Evolutionary conservation across 92 coral and sea anemone genomes (phyloP), one percentile per base, ranked within the genome.

Genomic region (Palythoa grandis): DNA sequence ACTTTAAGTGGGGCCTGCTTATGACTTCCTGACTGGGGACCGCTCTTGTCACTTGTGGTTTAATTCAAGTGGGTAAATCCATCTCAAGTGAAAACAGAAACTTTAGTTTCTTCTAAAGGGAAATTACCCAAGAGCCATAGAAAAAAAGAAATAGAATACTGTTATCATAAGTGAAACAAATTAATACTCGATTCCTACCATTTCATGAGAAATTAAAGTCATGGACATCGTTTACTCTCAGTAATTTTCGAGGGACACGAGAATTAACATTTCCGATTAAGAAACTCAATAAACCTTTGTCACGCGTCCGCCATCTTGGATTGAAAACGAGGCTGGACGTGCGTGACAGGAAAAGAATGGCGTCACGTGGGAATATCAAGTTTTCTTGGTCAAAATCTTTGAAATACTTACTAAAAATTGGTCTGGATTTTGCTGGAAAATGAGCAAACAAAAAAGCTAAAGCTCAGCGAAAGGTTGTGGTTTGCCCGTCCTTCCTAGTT

Each of bases 101-200:
- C 56, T 53, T 54, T 58, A 52, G 67, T 47, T 13, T 76, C 63
- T 7, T 25, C 67, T 53, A 15, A 29, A 6, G 38, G 2, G 4
- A 75, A 50, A 48, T 52, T n/a, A 43, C 22, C 40, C 7, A 14
- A 20, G 38, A 52, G 58, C 11, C 29, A 10, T 2, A 11, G 24
- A 43, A 40, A 80, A 68, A 14, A 7, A 66, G 57, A 29, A 20
- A 17, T 20, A 11, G 12, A 66, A 6, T 20, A 39, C 60, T 80
- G 48, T 17, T 79, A 63, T 80, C 24, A 24, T 80, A 20, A 48
- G 72, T 40, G 61, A 38, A 80, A 67, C 52, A 80, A 65, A 65
- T 23, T 50, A 63, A 25, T 79, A 61, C 69, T n/a, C 57, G 74
- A 79, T 43, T 63, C 52, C 60, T 63, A 79, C n/a, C 29, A 37